phyloP scores from a whole-genome alignment of 2,113 vertebrate species.

The Mormoops blainvillei region DNA sequence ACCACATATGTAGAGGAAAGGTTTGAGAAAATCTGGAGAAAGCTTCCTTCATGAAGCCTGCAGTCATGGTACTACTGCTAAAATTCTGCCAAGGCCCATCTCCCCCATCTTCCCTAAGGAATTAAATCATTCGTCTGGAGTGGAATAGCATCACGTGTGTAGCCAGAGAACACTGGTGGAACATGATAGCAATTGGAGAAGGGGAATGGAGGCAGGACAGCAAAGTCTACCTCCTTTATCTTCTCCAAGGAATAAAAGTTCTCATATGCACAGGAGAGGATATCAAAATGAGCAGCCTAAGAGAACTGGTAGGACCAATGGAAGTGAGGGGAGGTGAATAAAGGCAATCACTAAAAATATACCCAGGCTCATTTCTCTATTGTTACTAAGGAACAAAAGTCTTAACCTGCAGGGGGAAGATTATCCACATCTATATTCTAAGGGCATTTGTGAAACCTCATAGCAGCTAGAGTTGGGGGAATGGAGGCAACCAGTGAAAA shows the following conservation, averaged over 20 bases:
- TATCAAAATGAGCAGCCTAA: not conserved
- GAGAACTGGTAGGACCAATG: not conserved
- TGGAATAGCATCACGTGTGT: not conserved
- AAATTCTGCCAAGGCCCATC: not conserved
- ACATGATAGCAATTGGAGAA: not conserved
- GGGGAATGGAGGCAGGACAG: not conserved
- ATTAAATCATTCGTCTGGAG: not conserved
- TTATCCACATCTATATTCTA: not conserved
- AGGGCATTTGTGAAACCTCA: not conserved
- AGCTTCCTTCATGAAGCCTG: not conserved
- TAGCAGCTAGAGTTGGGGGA: not conserved
- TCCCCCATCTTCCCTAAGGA: not conserved
- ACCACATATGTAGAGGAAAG: not conserved
- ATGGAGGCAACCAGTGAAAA: not conserved
- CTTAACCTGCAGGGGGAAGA: not conserved
- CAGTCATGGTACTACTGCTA: not conserved
- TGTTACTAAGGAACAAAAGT: not conserved
- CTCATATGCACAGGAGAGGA: fast-evolving
- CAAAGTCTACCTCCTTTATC: not conserved
- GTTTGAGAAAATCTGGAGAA: not conserved
- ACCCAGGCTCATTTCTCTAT: not conserved
- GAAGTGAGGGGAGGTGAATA: not conserved
- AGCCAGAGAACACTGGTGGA: not conserved
- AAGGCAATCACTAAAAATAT: not conserved
- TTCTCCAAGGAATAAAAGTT: not conserved